Base-by-base conservation (phyloP, 2,797 vertebrate genomes). In the Sebastes oblongus region DNA sequence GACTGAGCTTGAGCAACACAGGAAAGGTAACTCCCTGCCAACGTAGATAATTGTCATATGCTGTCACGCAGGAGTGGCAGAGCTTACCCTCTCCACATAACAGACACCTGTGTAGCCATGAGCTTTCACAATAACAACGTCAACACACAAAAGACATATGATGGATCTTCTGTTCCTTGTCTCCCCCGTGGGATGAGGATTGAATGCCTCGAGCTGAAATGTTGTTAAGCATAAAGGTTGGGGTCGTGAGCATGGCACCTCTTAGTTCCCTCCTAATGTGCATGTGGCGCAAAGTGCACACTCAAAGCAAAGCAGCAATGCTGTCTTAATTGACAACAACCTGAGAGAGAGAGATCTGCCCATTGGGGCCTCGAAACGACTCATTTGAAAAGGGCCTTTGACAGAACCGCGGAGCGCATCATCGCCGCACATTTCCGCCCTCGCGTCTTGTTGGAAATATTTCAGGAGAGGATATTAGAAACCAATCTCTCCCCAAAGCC, bases 401-500 rank as follows among this genome's bases (percentile, higher is more conserved):
- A 77, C 75, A 50, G 73, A 74, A 67, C 58, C 61, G 2, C 1
- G 10, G 59, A n/a, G 67, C 6, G 29, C 83, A 62, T 61, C 20
- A 52, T n/a, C 54, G 1, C 24, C 50, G 3, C 70, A 66, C 69
- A 58, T 77, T 78, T 82, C 70, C 29, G 24, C 83, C 72, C 72
- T 75, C 36, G 1, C 54, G 52, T 39, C 76, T 73, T 52, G 64
- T 71, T 82, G 77, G 69, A 81, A 84, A 84, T 50, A 75, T 77
- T 89, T 84, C 81, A 81, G 83, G 62, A 65, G 61, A 73, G 72
- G 73, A 88, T 82, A 75, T 88, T 70, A 72, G 84, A 85, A 88
- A 89, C 77, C 82, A 71, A 81, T 87, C 80, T 85, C 80, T 88
- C 75, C 83, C 81, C 61, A 79, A 89, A 91, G 78, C 82, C 78